Percentiles rank a stretch among this genome's conserved stretches.
phyloP scores from a whole-genome alignment of 2,888 invertebrate genomes.

The Rhamnusium bicolor region DNA sequence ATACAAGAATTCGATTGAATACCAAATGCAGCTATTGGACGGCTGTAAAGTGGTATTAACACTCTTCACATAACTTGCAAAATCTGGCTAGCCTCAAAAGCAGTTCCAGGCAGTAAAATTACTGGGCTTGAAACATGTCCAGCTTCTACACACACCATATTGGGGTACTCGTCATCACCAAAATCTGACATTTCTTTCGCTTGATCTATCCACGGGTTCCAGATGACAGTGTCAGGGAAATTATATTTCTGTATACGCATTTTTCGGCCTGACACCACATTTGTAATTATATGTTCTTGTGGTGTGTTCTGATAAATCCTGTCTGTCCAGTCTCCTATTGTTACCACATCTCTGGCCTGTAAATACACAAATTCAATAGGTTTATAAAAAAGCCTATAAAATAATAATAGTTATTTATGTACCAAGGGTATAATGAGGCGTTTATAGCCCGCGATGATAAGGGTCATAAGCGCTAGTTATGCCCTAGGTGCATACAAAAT shows the following conservation, averaged over 20 bases:
- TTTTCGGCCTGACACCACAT: constrained; percentile 92
- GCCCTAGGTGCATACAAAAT: too few species aligned
- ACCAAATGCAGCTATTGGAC: constrained; percentile 33
- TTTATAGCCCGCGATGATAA: too few species aligned
- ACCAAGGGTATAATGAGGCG: too few species aligned
- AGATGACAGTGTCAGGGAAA: constrained; percentile 96
- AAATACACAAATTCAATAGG: constrained; percentile 11
- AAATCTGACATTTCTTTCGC: constrained; percentile 95
- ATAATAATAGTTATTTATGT: too few species aligned
- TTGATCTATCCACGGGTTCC: constrained; percentile 97
- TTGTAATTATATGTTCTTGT: constrained; percentile 93
- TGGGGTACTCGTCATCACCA: constrained; percentile 97
- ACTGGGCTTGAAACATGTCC: constrained; percentile 92
- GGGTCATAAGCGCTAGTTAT: too few species aligned
- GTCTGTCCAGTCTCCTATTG: constrained; percentile 94
- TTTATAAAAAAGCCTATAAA: too few species aligned
- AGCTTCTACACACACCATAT: constrained; percentile 97
- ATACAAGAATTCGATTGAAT: constrained; percentile 40
- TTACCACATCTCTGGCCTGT: constrained; percentile 87
- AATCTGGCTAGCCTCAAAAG: constrained; percentile 93
- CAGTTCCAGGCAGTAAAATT: constrained; percentile 89
- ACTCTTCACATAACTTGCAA: constrained; percentile 79
- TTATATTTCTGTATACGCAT: constrained; percentile 96
- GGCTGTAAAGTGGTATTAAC: constrained; percentile 44
- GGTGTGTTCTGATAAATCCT: constrained; percentile 94